Base-by-base conservation (phyloP, 2,888 invertebrate species). In the Tubulanus polymorphus region DNA sequence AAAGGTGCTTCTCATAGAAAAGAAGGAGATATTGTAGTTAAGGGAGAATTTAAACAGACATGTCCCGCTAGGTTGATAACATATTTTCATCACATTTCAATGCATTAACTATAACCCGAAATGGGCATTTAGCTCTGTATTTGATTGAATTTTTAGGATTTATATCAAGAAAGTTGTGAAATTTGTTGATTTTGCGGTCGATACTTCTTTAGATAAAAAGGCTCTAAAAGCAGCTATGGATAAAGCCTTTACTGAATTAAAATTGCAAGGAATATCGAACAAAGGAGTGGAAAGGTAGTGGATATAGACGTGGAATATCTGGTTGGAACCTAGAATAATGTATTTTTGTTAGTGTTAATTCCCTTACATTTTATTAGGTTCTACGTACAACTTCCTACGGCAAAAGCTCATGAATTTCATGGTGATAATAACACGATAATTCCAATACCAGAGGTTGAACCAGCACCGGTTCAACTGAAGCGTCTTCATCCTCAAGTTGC, bases 81-180 rank as follows among this genome's bases (percentile, higher is more conserved):
- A n/a, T n/a, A 48, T 26, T n/a, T 20, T 48, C n/a, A n/a, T n/a
- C n/a, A n/a, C n/a, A n/a, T n/a, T n/a, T n/a, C n/a, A n/a, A n/a
- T n/a, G n/a, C n/a, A n/a, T n/a, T n/a, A n/a, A n/a, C n/a, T n/a
- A n/a, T n/a, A n/a, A n/a, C n/a, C n/a, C n/a, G n/a, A n/a, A n/a
- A n/a, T n/a, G n/a, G n/a, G n/a, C n/a, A n/a, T n/a, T n/a, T n/a
- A n/a, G n/a, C n/a, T n/a, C n/a, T n/a, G n/a, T n/a, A n/a, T n/a
- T n/a, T n/a, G 35, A n/a, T n/a, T n/a, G n/a, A n/a, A n/a, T 32
- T 60, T 61, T 12, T 61, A 77, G 78, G 54, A 78, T 79, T 49
- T 79, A 79, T 58, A 70, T 79, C 1, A 79, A 79, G 60, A 75
- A 74, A 54, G 78, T 78, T 26, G 65, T 65, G 32, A 79, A 79